Evolutionary conservation across 2,888 invertebrate species (phyloP).

Genomic region (Calameuta filiformis): DNA sequence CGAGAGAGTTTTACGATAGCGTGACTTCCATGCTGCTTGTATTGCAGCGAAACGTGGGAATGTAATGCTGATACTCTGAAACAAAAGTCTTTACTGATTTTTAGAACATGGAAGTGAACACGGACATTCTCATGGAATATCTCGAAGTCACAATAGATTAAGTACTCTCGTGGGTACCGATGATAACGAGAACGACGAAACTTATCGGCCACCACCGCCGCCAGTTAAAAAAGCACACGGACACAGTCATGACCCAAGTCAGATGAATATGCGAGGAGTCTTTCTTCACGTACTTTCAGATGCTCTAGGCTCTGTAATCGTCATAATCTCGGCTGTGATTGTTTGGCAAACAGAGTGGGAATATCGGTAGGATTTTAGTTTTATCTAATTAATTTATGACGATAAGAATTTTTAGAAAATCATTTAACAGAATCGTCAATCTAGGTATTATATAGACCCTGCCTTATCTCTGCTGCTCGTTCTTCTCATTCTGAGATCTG

Average conservation of each 20-base stretch:
- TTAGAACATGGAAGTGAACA: constrained; percentile 80
- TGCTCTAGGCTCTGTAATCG: constrained; percentile 94
- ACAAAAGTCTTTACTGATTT: constrained; percentile 34
- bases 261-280: constrained; percentile 99
- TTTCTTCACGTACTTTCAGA: constrained; percentile 97
- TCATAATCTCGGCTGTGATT: constrained; percentile 84
- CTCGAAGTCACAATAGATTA: constrained; percentile 71
- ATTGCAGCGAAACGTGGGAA: not conserved
- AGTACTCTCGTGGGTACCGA: constrained; percentile 75
- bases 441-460: constrained; percentile 89
- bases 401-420: constrained; percentile 4
- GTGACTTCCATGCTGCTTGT: not conserved
- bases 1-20: not conserved
- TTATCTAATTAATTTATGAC: not conserved
- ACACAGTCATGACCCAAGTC: constrained; percentile 75
- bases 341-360: constrained; percentile 86
- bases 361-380: constrained; percentile 67
- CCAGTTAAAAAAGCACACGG: constrained; percentile 67
- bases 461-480: constrained; percentile 91
- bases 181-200: constrained; percentile 79
- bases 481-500: constrained; percentile 85
- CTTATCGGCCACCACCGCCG: constrained; percentile 65
- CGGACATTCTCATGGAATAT: constrained; percentile 73
- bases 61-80: not conserved
- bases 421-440: constrained; percentile 6